phyloP scores from a whole-genome alignment of 1,140 invertebrate species.

The Megalopta genalis region DNA sequence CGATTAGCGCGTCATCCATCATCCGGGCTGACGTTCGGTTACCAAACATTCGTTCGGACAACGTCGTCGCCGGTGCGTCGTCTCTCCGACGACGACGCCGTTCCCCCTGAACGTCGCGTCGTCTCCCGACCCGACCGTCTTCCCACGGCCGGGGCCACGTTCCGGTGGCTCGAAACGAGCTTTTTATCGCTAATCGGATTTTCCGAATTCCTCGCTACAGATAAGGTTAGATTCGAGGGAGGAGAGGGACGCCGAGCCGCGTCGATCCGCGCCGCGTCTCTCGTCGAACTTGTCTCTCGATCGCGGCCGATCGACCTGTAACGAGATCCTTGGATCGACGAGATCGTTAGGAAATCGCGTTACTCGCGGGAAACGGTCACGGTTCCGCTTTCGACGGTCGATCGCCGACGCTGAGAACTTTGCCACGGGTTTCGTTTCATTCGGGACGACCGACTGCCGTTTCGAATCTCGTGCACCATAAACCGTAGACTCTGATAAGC shows the following conservation, averaged over 20 bases:
- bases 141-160: neutral
- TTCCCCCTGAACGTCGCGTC: neutral
- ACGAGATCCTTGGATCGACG: slow-evolving; percentile 42
- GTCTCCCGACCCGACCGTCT: neutral
- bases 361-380: slow-evolving; percentile 32
- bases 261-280: neutral
- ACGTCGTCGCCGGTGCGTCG: slow-evolving; percentile 33
- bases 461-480: too few species aligned
- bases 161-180: slow-evolving; percentile 47
- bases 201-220: slow-evolving; percentile 47
- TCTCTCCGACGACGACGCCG: neutral
- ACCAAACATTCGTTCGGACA: slow-evolving; percentile 62
- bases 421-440: too few species aligned
- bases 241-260: neutral
- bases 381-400: slow-evolving; percentile 31
- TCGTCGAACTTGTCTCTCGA: slow-evolving; percentile 1
- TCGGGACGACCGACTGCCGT: too few species aligned
- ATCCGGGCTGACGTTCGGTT: slow-evolving; percentile 63
- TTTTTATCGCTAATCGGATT: slow-evolving; percentile 64
- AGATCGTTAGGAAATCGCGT: slow-evolving; percentile 45
- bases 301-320: slow-evolving; percentile 18
- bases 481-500: too few species aligned
- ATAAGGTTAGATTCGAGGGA: slow-evolving; percentile 49
- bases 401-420: neutral
- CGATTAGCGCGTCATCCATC: slow-evolving; percentile 73